Conservation (phyloP, 1,140 invertebrate genomes). For the Halotydeus destructor region DNA sequence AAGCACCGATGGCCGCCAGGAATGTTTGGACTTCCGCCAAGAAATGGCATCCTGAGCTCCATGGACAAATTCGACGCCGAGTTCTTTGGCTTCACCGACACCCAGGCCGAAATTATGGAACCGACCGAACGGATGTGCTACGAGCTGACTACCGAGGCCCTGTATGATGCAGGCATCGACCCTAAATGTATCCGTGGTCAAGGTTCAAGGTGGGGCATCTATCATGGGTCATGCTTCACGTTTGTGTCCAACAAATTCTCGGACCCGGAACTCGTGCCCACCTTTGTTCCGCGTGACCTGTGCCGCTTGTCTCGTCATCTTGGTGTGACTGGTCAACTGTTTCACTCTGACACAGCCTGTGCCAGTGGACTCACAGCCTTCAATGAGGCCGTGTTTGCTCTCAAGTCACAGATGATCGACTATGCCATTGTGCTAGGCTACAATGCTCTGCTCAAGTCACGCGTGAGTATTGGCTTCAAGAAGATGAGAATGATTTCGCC, state of each 20-base stretch:
- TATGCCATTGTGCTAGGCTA: slow-evolving; percentile 76
- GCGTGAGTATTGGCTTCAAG: not conserved
- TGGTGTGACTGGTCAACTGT: slow-evolving; percentile 70
- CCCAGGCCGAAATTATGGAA: slow-evolving; percentile 1
- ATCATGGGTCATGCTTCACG: slow-evolving; percentile 70
- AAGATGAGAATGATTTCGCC: not conserved
- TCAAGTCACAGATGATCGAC: not conserved
- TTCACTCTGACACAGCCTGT: slow-evolving; percentile 78
- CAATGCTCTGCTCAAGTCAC: slow-evolving; percentile 50
- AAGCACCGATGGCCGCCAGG: slow-evolving; percentile 43
- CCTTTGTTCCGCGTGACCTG: slow-evolving; percentile 51
- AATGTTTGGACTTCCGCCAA: not conserved
- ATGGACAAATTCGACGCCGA: slow-evolving; percentile 63
- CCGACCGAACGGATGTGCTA: slow-evolving; percentile 62
- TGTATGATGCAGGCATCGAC: slow-evolving; percentile 69
- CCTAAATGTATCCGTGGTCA: slow-evolving; percentile 42
- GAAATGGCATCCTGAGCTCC: slow-evolving; percentile 41
- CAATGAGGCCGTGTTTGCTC: slow-evolving; percentile 43
- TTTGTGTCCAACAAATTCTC: slow-evolving; percentile 32
- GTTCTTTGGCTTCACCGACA: slow-evolving; percentile 56
- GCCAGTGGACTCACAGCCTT: slow-evolving; percentile 51
- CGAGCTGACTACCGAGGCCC: slow-evolving; percentile 73
- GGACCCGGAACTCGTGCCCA: slow-evolving; percentile 18
- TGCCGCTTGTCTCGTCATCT: slow-evolving; percentile 88
- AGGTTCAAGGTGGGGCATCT: slow-evolving; percentile 67